Conservation (phyloP, 2,797 vertebrate genomes). For the Melanotaenia nigrans region DNA sequence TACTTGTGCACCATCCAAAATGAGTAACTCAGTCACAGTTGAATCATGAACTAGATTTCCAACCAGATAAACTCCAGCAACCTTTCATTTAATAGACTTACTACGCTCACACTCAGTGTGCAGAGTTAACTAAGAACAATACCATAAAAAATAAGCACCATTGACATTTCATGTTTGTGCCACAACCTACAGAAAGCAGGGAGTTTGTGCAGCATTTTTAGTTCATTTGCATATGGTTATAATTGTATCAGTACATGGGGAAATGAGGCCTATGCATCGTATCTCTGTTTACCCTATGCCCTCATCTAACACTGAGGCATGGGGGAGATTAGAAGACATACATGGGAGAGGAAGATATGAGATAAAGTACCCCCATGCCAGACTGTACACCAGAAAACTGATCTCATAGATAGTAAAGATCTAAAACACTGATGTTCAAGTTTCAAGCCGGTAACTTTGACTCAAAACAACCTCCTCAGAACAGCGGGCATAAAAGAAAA, state of each 20-base stretch:
- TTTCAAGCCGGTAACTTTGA: constrained; percentile 60
- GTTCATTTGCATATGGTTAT: constrained; percentile 14
- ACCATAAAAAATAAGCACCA: constrained; percentile 25
- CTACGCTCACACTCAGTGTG: constrained; percentile 4
- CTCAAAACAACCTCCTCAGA: constrained; percentile 57
- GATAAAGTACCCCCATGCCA: constrained; percentile 73
- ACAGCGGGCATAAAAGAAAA: constrained; percentile 59
- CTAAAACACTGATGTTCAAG: constrained; percentile 51
- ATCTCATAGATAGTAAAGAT: constrained; percentile 72
- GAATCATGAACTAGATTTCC: constrained; percentile 43
- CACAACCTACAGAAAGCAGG: constrained; percentile 39
- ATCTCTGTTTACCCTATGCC: constrained; percentile 37
- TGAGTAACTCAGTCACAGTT: constrained; percentile 40
- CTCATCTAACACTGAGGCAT: constrained; percentile 45
- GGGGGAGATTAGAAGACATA: constrained; percentile 33
- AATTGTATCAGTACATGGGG: background rate
- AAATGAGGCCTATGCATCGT: constrained; percentile 9
- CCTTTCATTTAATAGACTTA: constrained; percentile 38
- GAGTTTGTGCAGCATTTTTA: constrained; percentile 49
- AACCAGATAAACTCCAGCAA: constrained; percentile 51
- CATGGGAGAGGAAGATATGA: constrained; percentile 55
- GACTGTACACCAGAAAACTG: constrained; percentile 65
- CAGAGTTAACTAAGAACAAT: constrained; percentile 7
- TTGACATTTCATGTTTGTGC: constrained; percentile 30
- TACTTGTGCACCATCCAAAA: constrained; percentile 31